Percentiles rank a stretch among this genome's conserved stretches.
phyloP scores from a whole-genome alignment of 2,888 invertebrate species.

The Coecobrya sp. region DNA sequence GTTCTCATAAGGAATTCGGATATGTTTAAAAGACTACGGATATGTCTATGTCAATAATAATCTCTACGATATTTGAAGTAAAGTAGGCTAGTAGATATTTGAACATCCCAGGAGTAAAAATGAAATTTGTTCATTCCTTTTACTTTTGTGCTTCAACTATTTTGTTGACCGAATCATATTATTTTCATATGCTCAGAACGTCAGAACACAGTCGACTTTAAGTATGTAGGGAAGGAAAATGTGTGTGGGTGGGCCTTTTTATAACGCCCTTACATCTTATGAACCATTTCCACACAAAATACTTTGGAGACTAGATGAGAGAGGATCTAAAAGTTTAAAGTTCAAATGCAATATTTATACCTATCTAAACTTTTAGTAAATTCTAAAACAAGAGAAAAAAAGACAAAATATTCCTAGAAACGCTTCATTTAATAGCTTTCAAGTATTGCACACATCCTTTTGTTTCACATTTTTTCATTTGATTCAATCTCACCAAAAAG shows the following conservation, averaged over 20 bases:
- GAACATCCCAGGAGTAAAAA: not conserved
- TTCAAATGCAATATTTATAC: not conserved
- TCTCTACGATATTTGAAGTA: not conserved
- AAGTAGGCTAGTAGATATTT: not conserved
- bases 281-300: not conserved
- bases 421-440: slow-evolving; percentile 6
- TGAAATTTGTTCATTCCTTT: not conserved
- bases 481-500: slow-evolving; percentile 25
- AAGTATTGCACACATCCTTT: not conserved
- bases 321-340: not conserved
- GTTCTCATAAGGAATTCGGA: no score
- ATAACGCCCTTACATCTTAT: not conserved
- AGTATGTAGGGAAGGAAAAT: not conserved
- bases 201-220: not conserved
- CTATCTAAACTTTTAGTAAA: not conserved
- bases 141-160: not conserved
- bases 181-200: not conserved
- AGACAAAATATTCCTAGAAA: not conserved
- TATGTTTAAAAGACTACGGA: not conserved
- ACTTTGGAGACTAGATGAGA: not conserved
- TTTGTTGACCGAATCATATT: not conserved
- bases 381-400: not conserved
- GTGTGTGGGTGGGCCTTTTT: slow-evolving; percentile 16
- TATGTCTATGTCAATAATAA: not conserved
- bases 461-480: slow-evolving; percentile 20